Percentiles rank a stretch among this genome's conserved stretches.
These are phyloP conservation scores for Palythoa heliodiscus DNA, from an alignment of 92 coral and sea anemone genomes.

Conservation along the genomic window DNA sequence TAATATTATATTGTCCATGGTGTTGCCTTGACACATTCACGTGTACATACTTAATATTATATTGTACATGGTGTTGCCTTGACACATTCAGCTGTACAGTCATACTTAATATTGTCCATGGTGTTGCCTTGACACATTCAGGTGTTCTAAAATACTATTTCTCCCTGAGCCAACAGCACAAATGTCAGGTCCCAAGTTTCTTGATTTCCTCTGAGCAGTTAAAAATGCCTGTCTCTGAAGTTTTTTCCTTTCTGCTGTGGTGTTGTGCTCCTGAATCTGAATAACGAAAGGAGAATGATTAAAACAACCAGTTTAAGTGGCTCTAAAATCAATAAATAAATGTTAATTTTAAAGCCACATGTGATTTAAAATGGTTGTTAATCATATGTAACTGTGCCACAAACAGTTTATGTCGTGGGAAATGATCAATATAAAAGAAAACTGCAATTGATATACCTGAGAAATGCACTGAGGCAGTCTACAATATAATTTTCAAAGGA, in stretches of 20 bases:
- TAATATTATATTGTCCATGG: constrained; percentile 19
- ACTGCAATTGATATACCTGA: no score
- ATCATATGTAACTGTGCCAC: neutral
- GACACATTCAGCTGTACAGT: no score
- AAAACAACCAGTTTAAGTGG: neutral
- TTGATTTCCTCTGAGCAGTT: constrained; percentile 54
- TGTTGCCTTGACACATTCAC: constrained; percentile 75
- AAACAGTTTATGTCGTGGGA: neutral
- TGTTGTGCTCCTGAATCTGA: constrained; percentile 75
- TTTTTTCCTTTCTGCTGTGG: constrained; percentile 61
- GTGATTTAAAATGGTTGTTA: no score
- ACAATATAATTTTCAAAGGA: no score
- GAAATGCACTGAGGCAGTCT: no score
- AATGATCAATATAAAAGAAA: neutral
- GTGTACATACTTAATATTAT: constrained; percentile 52
- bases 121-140: constrained; percentile 73
- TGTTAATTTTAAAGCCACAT: no score
- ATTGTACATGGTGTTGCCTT: no score
- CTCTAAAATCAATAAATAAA: no score
- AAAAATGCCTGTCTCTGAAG: constrained; percentile 65
- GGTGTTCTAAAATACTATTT: constrained; percentile 77
- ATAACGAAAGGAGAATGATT: constrained; percentile 1
- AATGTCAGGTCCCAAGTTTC: constrained; percentile 61
- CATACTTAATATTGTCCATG: constrained; percentile 21
- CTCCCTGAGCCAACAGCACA: constrained; percentile 63